Conservation (phyloP, 2,888 invertebrate species). For the Actias luna region DNA sequence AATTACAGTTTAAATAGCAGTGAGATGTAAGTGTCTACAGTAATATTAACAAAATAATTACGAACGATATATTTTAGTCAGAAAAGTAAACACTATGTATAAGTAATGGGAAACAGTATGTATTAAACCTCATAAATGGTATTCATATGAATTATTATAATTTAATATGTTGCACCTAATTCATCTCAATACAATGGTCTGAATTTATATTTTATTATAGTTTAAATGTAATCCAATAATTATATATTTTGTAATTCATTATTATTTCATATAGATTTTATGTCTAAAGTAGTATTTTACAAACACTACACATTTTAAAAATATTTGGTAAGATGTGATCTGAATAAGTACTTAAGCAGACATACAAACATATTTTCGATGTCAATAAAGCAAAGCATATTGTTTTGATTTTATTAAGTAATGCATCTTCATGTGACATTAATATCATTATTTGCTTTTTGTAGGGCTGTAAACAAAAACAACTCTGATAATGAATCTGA, state of each 20-base stretch:
- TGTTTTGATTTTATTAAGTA: too few relatives aligned
- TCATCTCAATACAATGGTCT: too few relatives aligned
- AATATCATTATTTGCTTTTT: constrained; percentile 18
- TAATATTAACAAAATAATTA: background rate
- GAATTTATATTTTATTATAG: too few relatives aligned
- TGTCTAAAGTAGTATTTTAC: background rate
- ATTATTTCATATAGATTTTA: background rate
- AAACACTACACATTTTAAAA: background rate
- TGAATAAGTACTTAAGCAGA: background rate
- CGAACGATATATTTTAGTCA: too few relatives aligned
- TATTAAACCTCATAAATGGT: too few relatives aligned
- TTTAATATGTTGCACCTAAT: too few relatives aligned
- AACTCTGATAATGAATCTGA: constrained; percentile 27
- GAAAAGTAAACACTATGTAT: too few relatives aligned
- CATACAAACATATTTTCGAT: background rate
- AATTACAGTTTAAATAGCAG: constrained; percentile 33
- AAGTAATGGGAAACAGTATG: too few relatives aligned
- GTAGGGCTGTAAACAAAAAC: constrained; percentile 23
- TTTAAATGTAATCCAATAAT: too few relatives aligned
- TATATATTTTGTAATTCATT: too few relatives aligned
- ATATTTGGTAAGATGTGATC: background rate
- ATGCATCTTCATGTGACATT: background rate
- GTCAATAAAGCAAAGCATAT: too few relatives aligned
- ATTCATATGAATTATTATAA: too few relatives aligned
- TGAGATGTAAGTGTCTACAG: constrained; percentile 38